phyloP scores from a whole-genome alignment of 1,140 invertebrate species.

The Calephelis nemesis region DNA sequence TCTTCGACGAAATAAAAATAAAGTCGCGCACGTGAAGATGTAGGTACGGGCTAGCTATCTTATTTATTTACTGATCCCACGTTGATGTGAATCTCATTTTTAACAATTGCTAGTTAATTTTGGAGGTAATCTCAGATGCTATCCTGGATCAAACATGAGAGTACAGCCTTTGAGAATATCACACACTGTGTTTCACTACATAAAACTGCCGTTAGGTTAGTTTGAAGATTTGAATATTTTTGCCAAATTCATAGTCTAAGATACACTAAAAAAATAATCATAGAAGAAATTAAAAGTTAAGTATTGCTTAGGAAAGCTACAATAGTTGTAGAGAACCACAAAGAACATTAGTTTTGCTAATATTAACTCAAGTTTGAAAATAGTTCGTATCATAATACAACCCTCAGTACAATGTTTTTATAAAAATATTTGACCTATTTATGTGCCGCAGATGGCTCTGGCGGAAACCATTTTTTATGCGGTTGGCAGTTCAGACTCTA shows the following conservation, averaged over 20 bases:
- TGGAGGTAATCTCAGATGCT: not conserved
- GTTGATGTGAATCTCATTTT: slow-evolving; percentile 5
- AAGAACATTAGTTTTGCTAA: too few species aligned
- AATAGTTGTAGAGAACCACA: too few species aligned
- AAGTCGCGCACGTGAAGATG: too few species aligned
- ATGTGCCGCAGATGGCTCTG: slow-evolving; percentile 57
- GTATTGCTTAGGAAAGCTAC: too few species aligned
- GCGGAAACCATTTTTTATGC: slow-evolving; percentile 51
- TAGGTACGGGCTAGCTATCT: not conserved
- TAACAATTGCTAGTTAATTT: slow-evolving; percentile 8
- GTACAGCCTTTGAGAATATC: not conserved
- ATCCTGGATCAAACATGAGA: not conserved
- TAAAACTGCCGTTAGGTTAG: not conserved
- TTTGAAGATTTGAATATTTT: not conserved
- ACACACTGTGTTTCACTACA: not conserved
- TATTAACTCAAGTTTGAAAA: slow-evolving; percentile 18
- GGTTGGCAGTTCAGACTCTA: slow-evolving; percentile 42
- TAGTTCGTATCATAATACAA: slow-evolving; percentile 13
- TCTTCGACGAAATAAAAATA: too few species aligned
- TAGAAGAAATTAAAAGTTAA: too few species aligned
- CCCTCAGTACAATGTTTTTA: slow-evolving; percentile 43
- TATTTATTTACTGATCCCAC: slow-evolving; percentile 1
- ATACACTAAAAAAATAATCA: too few species aligned
- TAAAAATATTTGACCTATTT: slow-evolving; percentile 69
- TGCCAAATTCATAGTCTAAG: too few species aligned